A percentile compares a stretch with the other conserved stretches of the same genome.
These are phyloP conservation scores for Drosophila persimilis DNA, from an alignment of 1,140 invertebrate species.

Conservation along the genomic window DNA sequence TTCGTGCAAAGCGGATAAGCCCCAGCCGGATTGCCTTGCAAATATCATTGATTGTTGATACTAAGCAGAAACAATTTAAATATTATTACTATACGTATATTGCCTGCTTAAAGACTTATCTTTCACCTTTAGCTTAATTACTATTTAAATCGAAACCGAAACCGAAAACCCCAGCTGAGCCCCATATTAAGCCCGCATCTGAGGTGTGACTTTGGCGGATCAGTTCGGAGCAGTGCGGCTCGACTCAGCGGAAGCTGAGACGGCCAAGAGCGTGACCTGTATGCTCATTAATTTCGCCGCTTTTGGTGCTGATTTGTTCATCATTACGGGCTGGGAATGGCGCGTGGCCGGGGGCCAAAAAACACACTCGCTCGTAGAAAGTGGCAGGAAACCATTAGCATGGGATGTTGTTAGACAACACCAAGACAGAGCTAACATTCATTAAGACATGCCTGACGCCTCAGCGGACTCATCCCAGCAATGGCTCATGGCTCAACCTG, in stretches of 20 bases:
- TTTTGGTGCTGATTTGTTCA: conserved; percentile 55
- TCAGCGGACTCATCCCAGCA: conserved; percentile 7
- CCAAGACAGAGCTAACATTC: background rate
- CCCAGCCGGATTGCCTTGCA: conserved; percentile 39
- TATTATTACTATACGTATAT: background rate
- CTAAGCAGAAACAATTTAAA: background rate
- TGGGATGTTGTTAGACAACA: conserved; percentile 51
- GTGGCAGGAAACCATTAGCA: conserved; percentile 57
- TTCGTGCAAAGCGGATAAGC: conserved; percentile 47
- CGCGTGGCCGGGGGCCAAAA: conserved; percentile 34
- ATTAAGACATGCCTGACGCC: background rate
- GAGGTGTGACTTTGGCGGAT: conserved; percentile 44
- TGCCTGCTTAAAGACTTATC: conserved; percentile 24
- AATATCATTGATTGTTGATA: conserved; percentile 4
- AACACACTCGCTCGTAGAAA: conserved; percentile 34
- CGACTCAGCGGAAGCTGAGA: conserved; percentile 43
- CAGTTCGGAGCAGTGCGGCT: conserved; percentile 14
- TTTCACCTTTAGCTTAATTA: conserved; percentile 53
- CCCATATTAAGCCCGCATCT: conserved; percentile 51
- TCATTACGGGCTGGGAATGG: conserved; percentile 38
- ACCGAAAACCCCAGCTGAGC: conserved; percentile 40
- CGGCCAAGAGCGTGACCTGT: conserved; percentile 66
- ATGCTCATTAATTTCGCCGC: conserved; percentile 59
- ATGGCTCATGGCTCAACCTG: conserved; percentile 37
- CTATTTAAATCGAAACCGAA: conserved; percentile 48